Evolutionary conservation across 1,140 invertebrate genomes (phyloP).

Genomic region (Eciton burchellii): DNA sequence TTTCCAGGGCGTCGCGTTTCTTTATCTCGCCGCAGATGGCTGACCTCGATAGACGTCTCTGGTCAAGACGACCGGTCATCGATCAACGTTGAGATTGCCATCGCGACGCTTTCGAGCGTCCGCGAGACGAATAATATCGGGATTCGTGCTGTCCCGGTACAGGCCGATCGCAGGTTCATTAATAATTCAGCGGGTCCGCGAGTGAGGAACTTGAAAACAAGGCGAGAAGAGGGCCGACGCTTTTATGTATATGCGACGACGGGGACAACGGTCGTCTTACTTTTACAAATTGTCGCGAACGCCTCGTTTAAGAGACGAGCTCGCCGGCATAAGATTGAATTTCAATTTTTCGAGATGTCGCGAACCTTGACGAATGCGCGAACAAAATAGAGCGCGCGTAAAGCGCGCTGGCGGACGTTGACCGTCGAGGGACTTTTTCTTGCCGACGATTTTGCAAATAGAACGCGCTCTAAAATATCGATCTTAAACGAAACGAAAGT

Average conservation of each 20-base stretch:
- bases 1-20: constrained; percentile 10
- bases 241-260: constrained; percentile 38
- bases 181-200: constrained; percentile 77
- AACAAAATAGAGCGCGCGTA: not conserved
- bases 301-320: constrained; percentile 58
- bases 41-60: constrained; percentile 60
- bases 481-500: too few species aligned
- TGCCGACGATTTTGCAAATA: too few species aligned
- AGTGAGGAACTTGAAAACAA: constrained; percentile 74
- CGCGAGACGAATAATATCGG: constrained; percentile 70
- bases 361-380: constrained; percentile 22
- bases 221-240: constrained; percentile 68
- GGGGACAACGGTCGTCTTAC: constrained; percentile 13
- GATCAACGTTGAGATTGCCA: constrained; percentile 65
- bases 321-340: constrained; percentile 68
- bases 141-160: constrained; percentile 65
- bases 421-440: too few species aligned
- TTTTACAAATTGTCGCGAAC: constrained; percentile 63
- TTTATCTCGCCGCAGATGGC: constrained; percentile 65
- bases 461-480: too few species aligned
- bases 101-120: constrained; percentile 44
- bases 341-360: constrained; percentile 55
- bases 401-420: not conserved
- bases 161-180: constrained; percentile 72
- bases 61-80: constrained; percentile 64